Evolutionary conservation across 2,888 invertebrate species (phyloP).

Genomic region (Flexamia atlantica): DNA sequence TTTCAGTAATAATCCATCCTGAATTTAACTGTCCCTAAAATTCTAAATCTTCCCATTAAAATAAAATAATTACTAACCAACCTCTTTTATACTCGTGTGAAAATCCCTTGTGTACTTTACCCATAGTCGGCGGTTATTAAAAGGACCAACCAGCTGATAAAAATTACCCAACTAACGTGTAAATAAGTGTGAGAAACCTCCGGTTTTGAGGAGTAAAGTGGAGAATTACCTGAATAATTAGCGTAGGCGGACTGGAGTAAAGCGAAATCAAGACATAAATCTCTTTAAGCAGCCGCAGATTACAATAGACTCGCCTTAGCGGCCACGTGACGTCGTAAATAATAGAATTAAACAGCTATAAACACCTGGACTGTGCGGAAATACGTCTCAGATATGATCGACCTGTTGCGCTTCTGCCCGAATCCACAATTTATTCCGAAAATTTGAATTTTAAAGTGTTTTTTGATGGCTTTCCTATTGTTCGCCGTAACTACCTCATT

Average conservation of each 20-base stretch:
- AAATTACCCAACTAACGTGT: conserved; percentile 20
- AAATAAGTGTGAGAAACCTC: conserved; percentile 22
- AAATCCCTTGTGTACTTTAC: background rate
- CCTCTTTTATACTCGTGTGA: background rate
- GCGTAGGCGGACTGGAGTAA: conserved; percentile 26
- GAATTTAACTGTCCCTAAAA: no score
- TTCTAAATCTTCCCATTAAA: background rate
- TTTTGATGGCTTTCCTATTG: conserved; percentile 27
- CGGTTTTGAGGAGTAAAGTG: conserved; percentile 22
- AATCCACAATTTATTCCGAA: conserved; percentile 15
- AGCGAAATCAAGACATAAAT: conserved; percentile 47
- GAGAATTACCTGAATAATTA: conserved; percentile 39
- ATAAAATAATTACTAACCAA: background rate
- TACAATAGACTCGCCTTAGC: conserved; percentile 37
- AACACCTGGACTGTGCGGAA: conserved; percentile 10
- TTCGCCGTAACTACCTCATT: conserved; percentile 4
- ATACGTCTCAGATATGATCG: conserved; percentile 30
- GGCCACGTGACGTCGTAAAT: conserved; percentile 19
- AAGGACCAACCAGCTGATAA: conserved; percentile 1
- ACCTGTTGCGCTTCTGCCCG: background rate
- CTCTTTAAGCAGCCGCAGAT: conserved; percentile 24
- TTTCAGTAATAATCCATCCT: no score
- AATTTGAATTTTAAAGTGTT: conserved; percentile 31
- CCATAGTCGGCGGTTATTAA: background rate
- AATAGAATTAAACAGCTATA: conserved; percentile 45